phyloP scores from a whole-genome alignment of 2,888 invertebrate genomes.

The Adineta ricciae region DNA sequence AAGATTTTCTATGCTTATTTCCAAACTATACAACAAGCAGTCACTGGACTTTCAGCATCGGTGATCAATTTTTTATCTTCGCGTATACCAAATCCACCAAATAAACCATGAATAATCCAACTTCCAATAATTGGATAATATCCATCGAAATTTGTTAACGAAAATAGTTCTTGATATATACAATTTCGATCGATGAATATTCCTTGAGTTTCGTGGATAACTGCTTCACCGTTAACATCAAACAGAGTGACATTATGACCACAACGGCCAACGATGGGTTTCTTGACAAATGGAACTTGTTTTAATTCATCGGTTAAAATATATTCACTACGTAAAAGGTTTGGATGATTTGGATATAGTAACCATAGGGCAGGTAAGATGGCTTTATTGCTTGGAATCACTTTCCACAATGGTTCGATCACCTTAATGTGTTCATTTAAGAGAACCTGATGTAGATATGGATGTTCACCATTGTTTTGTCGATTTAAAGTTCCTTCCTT shows the following conservation, averaged over 20 bases:
- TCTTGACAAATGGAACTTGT: background rate
- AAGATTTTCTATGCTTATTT: background rate
- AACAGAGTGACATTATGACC: background rate
- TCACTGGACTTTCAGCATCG: background rate
- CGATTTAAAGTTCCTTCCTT: background rate
- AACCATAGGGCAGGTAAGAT: background rate
- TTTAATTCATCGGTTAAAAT: background rate
- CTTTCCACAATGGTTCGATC: slow-evolving; percentile 3
- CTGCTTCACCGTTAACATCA: background rate
- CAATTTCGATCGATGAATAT: background rate
- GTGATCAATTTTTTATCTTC: slow-evolving; percentile 16
- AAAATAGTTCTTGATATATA: slow-evolving; percentile 16
- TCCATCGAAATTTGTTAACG: background rate
- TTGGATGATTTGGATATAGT: slow-evolving; percentile 5
- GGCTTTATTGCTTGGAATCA: slow-evolving; percentile 1
- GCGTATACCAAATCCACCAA: slow-evolving; percentile 1
- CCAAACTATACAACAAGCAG: slow-evolving; percentile 16
- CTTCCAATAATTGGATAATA: slow-evolving; percentile 10
- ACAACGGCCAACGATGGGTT: slow-evolving; percentile 3
- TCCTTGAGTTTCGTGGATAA: background rate
- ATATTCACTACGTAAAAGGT: background rate
- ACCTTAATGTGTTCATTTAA: background rate
- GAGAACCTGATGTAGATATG: background rate
- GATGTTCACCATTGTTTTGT: background rate
- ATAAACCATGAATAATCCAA: background rate